Evolutionary conservation across 2,888 invertebrate genomes (phyloP).

Genomic region (Hedya salicella): DNA sequence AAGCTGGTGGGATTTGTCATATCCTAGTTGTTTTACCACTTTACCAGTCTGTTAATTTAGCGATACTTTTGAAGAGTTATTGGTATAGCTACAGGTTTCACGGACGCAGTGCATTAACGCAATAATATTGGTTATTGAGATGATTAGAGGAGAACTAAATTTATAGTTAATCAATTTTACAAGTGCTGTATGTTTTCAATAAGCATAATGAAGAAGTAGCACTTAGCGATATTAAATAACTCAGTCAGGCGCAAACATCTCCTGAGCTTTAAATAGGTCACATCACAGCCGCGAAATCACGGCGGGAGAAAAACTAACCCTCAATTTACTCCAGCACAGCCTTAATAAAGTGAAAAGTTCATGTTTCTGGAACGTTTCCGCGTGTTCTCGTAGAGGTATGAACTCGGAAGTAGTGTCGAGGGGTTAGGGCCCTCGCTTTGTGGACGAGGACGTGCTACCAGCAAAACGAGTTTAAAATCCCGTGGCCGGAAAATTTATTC

Average conservation of each 20-base stretch:
- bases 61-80: too few species aligned
- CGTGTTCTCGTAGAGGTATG: constrained; percentile 36
- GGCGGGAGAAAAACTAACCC: constrained; percentile 16
- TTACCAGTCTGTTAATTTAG: too few species aligned
- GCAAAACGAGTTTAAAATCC: constrained; percentile 50
- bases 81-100: too few species aligned
- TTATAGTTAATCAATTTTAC: not conserved
- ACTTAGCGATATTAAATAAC: constrained; percentile 16
- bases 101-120: too few species aligned
- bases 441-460: constrained; percentile 35
- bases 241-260: not conserved
- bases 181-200: not conserved
- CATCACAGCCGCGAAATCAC: constrained; percentile 13
- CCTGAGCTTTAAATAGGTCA: constrained; percentile 28
- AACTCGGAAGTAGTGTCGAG: constrained; percentile 45
- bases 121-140: too few species aligned
- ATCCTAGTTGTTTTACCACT: too few species aligned
- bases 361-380: constrained; percentile 30
- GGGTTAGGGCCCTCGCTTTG: constrained; percentile 49
- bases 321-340: constrained; percentile 15
- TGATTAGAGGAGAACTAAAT: too few species aligned
- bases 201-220: not conserved
- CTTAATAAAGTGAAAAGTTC: constrained; percentile 36
- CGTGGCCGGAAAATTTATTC: constrained; percentile 43
- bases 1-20: too few species aligned